Evolutionary conservation across 2,113 vertebrate species (phyloP), one percentile per base, ranked within the genome.

Genomic region (Triplophysa siluroides): DNA sequence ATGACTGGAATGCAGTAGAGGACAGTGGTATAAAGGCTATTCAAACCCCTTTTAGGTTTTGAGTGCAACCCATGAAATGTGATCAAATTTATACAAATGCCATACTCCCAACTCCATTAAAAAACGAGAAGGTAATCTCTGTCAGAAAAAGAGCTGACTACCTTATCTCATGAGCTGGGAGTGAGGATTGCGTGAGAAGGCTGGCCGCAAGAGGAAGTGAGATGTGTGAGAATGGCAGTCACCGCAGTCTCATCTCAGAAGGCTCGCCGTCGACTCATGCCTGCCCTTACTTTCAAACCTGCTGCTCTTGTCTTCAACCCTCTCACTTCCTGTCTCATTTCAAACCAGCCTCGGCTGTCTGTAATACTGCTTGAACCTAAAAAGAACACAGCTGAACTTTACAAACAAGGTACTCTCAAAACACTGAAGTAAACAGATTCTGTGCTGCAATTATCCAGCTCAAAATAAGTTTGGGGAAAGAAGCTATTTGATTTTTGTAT

Each of bases 171-270:
- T 10, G 61, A 50, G 45, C 62, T n/a, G 74, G 33, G 77, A 77
- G 43, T 58, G 52, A 73, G 77, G 50, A 45, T 85, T 65, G 80
- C 83, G 83, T 85, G 83, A 78, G 71, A 85, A 85, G 80, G 52
- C 41, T 47, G 62, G 68, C 68, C 54, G 14, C 52, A 26, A 68
- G 74, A 79, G 80, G 83, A 85, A 85, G 80, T 82, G 72, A 82
- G 58, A 76, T 60, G 61, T 72, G 83, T 77, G 80, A 85, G 76
- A 79, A 84, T 41, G 76, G 61, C 83, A 84, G 76, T 56, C 71
- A 66, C 64, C 47, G 24, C 80, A 60, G 83, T 82, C 80, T 85
- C 77, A 58, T 82, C 76, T 82, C 24, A 76, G 56, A 41, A 45
- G 19, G 2, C 29, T 73, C 79, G 33, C 64, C 75, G 6, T n/a